phyloP scores from a whole-genome alignment of 2,797 vertebrate genomes.

The Streptopelia turtur region DNA sequence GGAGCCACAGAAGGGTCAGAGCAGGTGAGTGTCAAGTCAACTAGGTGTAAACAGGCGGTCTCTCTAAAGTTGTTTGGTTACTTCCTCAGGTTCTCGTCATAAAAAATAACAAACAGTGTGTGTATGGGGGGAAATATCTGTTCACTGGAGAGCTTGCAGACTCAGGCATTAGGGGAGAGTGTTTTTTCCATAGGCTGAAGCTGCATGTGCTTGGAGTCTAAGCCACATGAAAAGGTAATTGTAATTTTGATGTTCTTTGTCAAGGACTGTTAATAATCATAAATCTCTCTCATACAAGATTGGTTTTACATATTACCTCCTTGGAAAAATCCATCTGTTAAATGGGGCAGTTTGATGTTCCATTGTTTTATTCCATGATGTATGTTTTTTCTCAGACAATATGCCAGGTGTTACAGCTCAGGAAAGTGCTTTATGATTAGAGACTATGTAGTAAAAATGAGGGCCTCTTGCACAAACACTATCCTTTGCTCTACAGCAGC shows the following conservation, averaged over 20 bases:
- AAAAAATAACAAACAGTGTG: background rate
- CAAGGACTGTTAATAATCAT: background rate
- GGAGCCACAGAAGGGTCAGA: background rate
- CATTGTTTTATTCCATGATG: background rate
- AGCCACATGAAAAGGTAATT: background rate
- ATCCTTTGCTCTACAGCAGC: background rate
- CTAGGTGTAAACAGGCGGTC: background rate
- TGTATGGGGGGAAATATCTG: background rate
- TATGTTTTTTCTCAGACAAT: background rate
- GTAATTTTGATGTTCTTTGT: background rate
- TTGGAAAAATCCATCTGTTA: background rate
- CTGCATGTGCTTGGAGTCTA: background rate
- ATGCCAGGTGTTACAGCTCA: background rate
- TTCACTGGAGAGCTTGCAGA: background rate
- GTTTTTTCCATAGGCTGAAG: background rate
- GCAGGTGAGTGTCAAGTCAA: background rate
- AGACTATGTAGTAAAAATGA: background rate
- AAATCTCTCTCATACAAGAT: background rate
- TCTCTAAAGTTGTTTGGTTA: background rate
- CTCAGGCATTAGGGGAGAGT: background rate
- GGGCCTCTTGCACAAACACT: background rate
- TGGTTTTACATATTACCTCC: background rate
- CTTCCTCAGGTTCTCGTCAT: background rate
- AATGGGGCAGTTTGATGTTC: background rate
- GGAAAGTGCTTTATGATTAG: background rate